Evolutionary conservation across 2,888 invertebrate genomes (phyloP).

Genomic region (Drosophila lacicola): DNA sequence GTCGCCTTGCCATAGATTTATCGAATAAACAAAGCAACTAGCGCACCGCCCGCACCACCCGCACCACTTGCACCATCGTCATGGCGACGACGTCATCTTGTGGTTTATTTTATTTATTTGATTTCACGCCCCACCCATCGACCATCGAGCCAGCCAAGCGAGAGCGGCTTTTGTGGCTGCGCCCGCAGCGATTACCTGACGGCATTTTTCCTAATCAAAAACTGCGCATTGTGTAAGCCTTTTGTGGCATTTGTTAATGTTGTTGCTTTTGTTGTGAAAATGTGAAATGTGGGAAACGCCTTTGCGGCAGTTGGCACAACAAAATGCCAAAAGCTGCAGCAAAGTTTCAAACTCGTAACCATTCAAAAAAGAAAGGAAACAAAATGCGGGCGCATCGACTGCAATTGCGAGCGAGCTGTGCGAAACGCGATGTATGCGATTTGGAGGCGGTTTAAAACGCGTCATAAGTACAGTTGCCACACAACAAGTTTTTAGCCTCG

Average conservation of each 20-base stretch:
- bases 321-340: conserved; percentile 55
- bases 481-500: conserved; percentile 21
- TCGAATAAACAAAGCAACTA: conserved; percentile 72
- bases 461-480: conserved; percentile 68
- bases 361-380: conserved; percentile 23
- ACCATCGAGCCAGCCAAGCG: conserved; percentile 25
- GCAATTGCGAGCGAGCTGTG: conserved; percentile 37
- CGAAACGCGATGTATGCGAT: conserved; percentile 45
- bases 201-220: conserved; percentile 71
- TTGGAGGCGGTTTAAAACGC: conserved; percentile 54
- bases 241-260: conserved; percentile 34
- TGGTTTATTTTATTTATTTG: conserved; percentile 77
- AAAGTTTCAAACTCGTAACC: conserved; percentile 58
- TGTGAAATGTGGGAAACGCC: conserved; percentile 25
- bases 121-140: conserved; percentile 60
- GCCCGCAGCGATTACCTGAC: conserved; percentile 71
- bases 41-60: conserved; percentile 27
- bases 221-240: conserved; percentile 65
- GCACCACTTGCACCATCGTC: conserved; percentile 52
- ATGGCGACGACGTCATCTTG: conserved; percentile 78
- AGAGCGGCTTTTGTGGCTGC: conserved; percentile 66
- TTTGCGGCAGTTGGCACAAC: conserved; percentile 26
- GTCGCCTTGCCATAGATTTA: conserved; percentile 70
- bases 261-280: conserved; percentile 31
- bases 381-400: conserved; percentile 44